A percentile compares a stretch with the other conserved stretches of the same genome.
Conservation (phyloP, 2,888 invertebrate genomes). For the Vesta saturnalis region DNA sequence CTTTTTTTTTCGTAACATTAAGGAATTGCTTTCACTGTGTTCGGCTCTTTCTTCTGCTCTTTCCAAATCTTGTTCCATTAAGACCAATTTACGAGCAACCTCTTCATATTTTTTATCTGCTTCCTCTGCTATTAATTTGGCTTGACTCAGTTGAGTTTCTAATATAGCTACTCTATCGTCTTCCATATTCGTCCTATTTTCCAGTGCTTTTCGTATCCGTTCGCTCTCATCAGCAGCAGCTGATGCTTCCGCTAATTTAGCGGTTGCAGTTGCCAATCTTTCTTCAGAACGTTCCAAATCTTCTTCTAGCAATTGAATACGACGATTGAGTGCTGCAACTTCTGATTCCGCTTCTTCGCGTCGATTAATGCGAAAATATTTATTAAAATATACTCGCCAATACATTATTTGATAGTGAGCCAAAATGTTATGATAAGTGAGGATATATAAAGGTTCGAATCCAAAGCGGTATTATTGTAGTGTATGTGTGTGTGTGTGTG, state of each 20-base stretch:
- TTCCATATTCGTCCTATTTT: constrained; percentile 99
- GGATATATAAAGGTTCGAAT: too few species aligned
- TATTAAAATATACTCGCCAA: too few species aligned
- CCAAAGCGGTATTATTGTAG: too few species aligned
- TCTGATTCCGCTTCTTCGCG: constrained; percentile 99
- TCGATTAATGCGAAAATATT: too few species aligned
- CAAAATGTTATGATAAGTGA: too few species aligned
- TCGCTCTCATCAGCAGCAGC: constrained; percentile 99
- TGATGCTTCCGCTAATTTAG: constrained; percentile 98
- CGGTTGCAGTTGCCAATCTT: constrained; percentile 96
- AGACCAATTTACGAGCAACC: constrained; percentile 99
- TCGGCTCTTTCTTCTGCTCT: constrained; percentile 98
- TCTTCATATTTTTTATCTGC: constrained; percentile 99
- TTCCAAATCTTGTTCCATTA: constrained; percentile 99
- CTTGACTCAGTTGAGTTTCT: constrained; percentile 98
- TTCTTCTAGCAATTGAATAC: constrained; percentile 99
- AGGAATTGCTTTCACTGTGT: constrained; percentile 92
- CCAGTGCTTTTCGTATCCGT: constrained; percentile 98
- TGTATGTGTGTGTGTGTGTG: too few species aligned
- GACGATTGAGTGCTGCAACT: constrained; percentile 97
- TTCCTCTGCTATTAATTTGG: constrained; percentile 99
- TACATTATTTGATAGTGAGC: too few species aligned
- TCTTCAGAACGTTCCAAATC: constrained; percentile 99
- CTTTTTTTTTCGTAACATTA: too few species aligned
- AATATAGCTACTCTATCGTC: constrained; percentile 98